These are phyloP conservation scores for Xanthia togata DNA, from an alignment of 2,888 invertebrate genomes.

Conservation along the genomic window DNA sequence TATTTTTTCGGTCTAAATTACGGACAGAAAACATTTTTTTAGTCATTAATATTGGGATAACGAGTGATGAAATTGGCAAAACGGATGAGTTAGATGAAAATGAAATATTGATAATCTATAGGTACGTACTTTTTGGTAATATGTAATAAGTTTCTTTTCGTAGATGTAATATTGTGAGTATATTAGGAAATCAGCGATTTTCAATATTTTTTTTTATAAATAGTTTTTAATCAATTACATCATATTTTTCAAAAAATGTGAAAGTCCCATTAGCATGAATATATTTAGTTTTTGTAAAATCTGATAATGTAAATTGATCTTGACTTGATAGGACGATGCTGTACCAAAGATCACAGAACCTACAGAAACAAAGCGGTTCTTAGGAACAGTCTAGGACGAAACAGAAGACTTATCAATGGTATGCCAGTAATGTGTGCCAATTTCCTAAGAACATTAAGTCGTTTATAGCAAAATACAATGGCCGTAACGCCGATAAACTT, in stretches of 20 bases:
- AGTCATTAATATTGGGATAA: conserved; percentile 4
- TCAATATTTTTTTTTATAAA: neutral
- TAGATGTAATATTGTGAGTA: neutral
- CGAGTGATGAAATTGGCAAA: too few species aligned
- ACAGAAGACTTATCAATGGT: conserved; percentile 43
- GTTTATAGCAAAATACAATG: conserved; percentile 54
- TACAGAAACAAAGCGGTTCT: neutral
- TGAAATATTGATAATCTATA: neutral
- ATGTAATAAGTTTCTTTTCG: neutral
- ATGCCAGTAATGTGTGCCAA: conserved; percentile 50
- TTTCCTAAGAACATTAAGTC: conserved; percentile 42
- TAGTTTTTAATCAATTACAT: too few species aligned
- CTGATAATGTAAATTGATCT: neutral
- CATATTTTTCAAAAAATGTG: neutral
- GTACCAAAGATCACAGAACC: conserved; percentile 1
- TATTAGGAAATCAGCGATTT: neutral
- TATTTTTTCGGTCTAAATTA: too few species aligned
- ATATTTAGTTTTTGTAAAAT: neutral
- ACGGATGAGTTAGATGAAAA: too few species aligned
- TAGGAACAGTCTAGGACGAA: conserved; percentile 28
- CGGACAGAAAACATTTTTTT: too few species aligned
- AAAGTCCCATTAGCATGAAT: neutral
- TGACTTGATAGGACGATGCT: neutral
- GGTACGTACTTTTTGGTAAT: neutral
- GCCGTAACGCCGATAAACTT: conserved; percentile 49